Evolutionary conservation across 2,113 vertebrate genomes (phyloP).

Genomic region (Dipodomys stephensi): DNA sequence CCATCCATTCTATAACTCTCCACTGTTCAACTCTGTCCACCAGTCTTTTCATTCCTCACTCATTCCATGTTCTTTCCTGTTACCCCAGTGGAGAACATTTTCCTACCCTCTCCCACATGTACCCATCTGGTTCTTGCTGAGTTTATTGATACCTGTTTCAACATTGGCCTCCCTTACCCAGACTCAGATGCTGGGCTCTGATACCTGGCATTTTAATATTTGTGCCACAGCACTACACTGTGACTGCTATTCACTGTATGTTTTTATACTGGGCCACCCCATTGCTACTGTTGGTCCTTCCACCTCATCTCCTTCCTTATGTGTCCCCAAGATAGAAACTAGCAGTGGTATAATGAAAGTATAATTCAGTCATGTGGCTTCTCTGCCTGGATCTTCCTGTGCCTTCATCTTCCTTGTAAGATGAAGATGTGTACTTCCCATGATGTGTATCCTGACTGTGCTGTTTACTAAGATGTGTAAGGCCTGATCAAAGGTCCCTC

Average conservation of each 20-base stretch:
- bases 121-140: background rate
- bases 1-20: background rate
- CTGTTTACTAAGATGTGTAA: too few species aligned
- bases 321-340: background rate
- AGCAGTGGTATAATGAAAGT: background rate
- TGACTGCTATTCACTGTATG: background rate
- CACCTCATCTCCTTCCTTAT: rapidly evolving
- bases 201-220: background rate
- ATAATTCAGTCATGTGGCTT: background rate
- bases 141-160: background rate
- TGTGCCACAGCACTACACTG: background rate
- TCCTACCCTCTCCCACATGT: background rate
- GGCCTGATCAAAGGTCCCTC: too few species aligned
- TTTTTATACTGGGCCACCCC: background rate
- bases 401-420: background rate
- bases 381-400: background rate
- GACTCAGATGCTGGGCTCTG: background rate
- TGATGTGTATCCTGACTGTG: too few species aligned
- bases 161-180: background rate
- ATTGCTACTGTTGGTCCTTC: too few species aligned
- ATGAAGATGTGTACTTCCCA: too few species aligned
- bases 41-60: background rate
- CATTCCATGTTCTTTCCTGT: background rate
- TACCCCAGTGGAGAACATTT: background rate
- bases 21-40: background rate